A percentile compares a stretch with the other conserved stretches of the same genome.
phyloP scores from a whole-genome alignment of 2,888 invertebrate species.

The Agonopterix subpropinquella region DNA sequence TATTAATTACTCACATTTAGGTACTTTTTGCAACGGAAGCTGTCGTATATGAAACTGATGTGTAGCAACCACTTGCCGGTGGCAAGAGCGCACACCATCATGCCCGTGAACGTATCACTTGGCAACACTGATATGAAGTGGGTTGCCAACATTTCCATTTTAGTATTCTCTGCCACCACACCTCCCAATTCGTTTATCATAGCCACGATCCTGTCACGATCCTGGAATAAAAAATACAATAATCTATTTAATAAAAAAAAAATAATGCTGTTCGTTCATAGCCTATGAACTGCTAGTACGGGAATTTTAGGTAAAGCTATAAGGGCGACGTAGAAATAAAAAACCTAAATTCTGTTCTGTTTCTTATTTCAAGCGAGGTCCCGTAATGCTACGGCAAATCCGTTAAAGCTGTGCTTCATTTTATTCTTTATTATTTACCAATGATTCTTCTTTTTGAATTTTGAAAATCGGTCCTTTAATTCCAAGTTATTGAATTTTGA shows the following conservation, averaged over 20 bases:
- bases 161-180: conserved; percentile 66
- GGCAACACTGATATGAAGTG: conserved; percentile 62
- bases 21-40: conserved; percentile 63
- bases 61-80: conserved; percentile 66
- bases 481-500: no score
- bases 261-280: no score
- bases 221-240: conserved; percentile 26
- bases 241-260: not conserved
- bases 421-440: no score
- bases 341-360: no score
- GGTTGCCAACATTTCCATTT: conserved; percentile 69
- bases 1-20: conserved; percentile 52
- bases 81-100: conserved; percentile 67
- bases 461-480: no score
- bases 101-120: conserved; percentile 59
- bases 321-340: no score
- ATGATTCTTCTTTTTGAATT: no score
- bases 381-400: no score
- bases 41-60: conserved; percentile 60
- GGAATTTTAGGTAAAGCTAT: no score
- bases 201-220: conserved; percentile 54
- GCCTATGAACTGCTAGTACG: no score
- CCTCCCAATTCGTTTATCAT: conserved; percentile 66
- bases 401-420: no score
- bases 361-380: no score